Percentiles rank a stretch among this genome's conserved stretches.
phyloP scores from a whole-genome alignment of 2,888 invertebrate species.

The Steromphala cineraria region DNA sequence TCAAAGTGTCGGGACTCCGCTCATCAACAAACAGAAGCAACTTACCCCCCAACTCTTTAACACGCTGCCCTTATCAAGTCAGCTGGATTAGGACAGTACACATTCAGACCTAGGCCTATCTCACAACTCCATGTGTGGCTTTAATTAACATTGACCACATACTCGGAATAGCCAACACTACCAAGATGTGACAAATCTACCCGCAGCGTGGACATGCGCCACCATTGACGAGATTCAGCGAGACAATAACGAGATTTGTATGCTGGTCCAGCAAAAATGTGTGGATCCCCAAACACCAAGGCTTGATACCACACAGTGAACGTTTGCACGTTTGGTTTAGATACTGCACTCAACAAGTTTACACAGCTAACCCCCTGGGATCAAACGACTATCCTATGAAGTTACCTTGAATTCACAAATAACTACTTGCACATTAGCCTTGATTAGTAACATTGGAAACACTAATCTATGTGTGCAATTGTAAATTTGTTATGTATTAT shows the following conservation, averaged over 20 bases:
- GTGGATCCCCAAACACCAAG: not conserved
- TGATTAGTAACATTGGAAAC: no score
- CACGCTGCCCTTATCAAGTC: not conserved
- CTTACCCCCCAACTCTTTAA: no score
- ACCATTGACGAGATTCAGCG: not conserved
- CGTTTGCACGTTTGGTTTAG: no score
- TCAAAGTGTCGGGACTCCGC: no score
- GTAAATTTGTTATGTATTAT: no score
- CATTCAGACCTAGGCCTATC: not conserved
- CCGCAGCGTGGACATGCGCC: not conserved
- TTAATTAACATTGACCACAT: conserved; percentile 2
- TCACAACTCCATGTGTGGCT: not conserved
- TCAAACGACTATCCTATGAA: no score
- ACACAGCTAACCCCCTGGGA: no score
- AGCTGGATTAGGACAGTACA: not conserved
- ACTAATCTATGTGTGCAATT: no score
- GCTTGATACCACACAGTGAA: not conserved
- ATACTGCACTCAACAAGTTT: no score
- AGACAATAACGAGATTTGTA: not conserved
- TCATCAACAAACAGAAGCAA: no score
- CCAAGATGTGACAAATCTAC: not conserved
- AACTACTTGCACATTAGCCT: no score
- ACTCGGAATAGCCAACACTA: not conserved
- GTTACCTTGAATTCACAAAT: no score
- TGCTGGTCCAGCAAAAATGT: not conserved